Evolutionary conservation across 1,140 invertebrate species (phyloP).

Genomic region (Cotesia chilonis): DNA sequence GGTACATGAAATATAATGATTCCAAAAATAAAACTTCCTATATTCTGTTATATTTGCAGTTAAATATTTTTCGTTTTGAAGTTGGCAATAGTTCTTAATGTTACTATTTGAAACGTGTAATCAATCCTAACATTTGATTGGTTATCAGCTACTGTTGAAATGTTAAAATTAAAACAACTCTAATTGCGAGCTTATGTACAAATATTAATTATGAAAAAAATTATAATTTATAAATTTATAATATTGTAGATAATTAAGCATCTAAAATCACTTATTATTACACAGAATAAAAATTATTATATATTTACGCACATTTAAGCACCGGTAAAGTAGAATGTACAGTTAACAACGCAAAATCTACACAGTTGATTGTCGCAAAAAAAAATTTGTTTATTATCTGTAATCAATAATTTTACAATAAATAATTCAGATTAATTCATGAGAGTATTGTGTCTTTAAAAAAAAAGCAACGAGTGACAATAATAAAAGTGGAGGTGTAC

Average conservation of each 20-base stretch:
- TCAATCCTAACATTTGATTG: not conserved
- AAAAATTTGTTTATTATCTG: slow-evolving; percentile 1
- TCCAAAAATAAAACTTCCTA: not conserved
- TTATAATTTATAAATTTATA: too few species aligned
- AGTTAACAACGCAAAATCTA: slow-evolving; percentile 5
- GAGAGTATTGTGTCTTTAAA: not conserved
- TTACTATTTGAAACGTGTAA: slow-evolving; percentile 21
- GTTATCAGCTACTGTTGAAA: not conserved
- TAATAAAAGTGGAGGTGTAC: slow-evolving; percentile 8
- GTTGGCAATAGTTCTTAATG: slow-evolving; percentile 1
- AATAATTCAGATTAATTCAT: not conserved
- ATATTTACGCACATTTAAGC: too few species aligned
- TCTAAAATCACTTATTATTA: too few species aligned
- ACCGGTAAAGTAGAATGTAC: not conserved
- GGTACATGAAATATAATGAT: slow-evolving; percentile 30
- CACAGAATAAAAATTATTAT: too few species aligned
- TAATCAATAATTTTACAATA: slow-evolving; percentile 2
- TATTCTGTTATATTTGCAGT: not conserved
- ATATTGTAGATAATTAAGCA: too few species aligned
- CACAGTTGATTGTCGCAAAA: not conserved
- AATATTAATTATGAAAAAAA: too few species aligned
- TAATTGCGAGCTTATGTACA: too few species aligned
- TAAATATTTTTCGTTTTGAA: not conserved
- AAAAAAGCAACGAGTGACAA: not conserved
- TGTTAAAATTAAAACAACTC: not conserved